Conservation (phyloP, 2,797 vertebrate genomes). For the Sebastes umbrosus region DNA sequence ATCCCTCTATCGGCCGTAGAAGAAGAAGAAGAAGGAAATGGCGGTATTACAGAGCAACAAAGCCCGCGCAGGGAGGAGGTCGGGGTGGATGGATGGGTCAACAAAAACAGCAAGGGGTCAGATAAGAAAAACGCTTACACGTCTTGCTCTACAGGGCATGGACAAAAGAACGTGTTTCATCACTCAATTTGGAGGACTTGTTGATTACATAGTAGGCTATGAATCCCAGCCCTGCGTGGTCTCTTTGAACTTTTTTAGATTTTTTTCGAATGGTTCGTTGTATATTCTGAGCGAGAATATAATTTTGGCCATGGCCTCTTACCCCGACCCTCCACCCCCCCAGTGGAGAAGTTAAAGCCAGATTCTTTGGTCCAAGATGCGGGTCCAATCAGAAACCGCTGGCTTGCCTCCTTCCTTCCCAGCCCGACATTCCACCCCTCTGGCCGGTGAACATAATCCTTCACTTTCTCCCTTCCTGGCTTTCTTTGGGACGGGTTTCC, state of each 20-base stretch:
- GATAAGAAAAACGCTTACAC: not conserved
- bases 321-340: not conserved
- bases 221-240: not conserved
- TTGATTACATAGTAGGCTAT: not conserved
- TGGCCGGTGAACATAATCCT: slow-evolving; percentile 34
- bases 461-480: slow-evolving; percentile 30
- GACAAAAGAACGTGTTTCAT: not conserved
- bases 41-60: not conserved
- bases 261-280: not conserved
- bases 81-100: not conserved
- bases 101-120: not conserved
- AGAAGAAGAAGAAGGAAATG: not conserved
- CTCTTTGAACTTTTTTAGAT: not conserved
- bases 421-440: slow-evolving; percentile 10
- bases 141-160: not conserved
- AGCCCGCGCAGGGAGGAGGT: not conserved
- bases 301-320: not conserved
- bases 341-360: not conserved
- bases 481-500: slow-evolving; percentile 23
- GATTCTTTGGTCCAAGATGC: not conserved
- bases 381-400: slow-evolving; percentile 1
- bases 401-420: not conserved
- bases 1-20: not conserved
- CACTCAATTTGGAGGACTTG: not conserved
- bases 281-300: not conserved